Conservation (phyloP, 2,888 invertebrate genomes). For the Cataglyphis livida region DNA sequence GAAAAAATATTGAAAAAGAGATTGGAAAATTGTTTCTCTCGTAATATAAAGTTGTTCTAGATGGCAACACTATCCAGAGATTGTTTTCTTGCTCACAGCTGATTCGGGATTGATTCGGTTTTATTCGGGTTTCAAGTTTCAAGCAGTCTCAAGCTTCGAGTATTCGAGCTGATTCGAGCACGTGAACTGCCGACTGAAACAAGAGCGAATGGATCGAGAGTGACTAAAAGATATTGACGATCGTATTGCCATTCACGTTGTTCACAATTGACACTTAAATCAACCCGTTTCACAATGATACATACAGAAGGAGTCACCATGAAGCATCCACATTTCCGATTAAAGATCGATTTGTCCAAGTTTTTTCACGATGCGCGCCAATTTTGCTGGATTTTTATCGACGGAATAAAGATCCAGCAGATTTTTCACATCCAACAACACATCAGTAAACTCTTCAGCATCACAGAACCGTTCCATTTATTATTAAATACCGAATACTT, state of each 20-base stretch:
- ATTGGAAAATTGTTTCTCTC: background rate
- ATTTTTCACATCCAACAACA: slow-evolving; percentile 81
- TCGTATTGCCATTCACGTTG: background rate
- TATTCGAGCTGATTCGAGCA: too few species aligned
- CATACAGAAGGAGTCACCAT: slow-evolving; percentile 5
- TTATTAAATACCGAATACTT: slow-evolving; percentile 79
- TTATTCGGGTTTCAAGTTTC: too few species aligned
- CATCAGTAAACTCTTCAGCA: slow-evolving; percentile 79
- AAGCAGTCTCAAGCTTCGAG: too few species aligned
- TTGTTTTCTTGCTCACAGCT: too few species aligned
- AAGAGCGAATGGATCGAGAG: background rate
- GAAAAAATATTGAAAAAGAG: background rate
- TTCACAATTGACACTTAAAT: background rate
- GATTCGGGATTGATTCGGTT: too few species aligned
- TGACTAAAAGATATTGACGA: background rate
- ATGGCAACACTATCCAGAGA: background rate
- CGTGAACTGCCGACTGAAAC: background rate
- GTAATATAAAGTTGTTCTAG: background rate
- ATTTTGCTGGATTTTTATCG: slow-evolving; percentile 79
- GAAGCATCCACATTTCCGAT: slow-evolving; percentile 75
- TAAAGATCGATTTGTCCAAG: slow-evolving; percentile 79
- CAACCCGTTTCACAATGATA: background rate
- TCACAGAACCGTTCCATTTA: slow-evolving; percentile 83
- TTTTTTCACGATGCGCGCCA: slow-evolving; percentile 78
- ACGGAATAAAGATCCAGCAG: slow-evolving; percentile 74